Evolutionary conservation across 2,888 invertebrate species (phyloP).

Genomic region (Sacculina carcini): DNA sequence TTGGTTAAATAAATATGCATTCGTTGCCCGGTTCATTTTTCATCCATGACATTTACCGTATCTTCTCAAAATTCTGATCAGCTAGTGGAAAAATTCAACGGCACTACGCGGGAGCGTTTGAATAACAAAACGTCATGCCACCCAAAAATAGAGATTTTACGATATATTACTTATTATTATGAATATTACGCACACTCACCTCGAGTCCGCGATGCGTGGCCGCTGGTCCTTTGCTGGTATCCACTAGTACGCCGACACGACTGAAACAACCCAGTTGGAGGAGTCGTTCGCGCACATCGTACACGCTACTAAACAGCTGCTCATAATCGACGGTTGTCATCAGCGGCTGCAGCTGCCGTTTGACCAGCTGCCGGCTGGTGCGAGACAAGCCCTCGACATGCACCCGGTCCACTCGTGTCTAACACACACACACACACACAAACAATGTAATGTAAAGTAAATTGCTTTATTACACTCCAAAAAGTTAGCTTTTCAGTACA

Average conservation of each 20-base stretch:
- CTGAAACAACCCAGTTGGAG: conserved; percentile 69
- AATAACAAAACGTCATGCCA: background rate
- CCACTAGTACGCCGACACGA: conserved; percentile 56
- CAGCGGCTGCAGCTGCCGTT: conserved; percentile 46
- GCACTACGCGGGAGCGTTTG: no score
- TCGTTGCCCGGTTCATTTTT: no score
- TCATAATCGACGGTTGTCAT: conserved; percentile 63
- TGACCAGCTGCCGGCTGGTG: conserved; percentile 68
- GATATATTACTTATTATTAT: background rate
- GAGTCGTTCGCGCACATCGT: conserved; percentile 41
- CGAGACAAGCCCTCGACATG: conserved; percentile 56
- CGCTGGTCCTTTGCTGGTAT: conserved; percentile 50
- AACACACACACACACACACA: background rate
- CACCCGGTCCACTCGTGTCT: conserved; percentile 58
- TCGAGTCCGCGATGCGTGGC: conserved; percentile 11
- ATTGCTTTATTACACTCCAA: no score
- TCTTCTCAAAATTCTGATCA: no score
- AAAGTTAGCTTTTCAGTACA: no score
- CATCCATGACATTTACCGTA: no score
- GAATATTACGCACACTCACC: conserved; percentile 6
- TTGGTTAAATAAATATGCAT: no score
- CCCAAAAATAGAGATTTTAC: background rate
- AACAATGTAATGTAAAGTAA: background rate
- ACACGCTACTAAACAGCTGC: conserved; percentile 24
- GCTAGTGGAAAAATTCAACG: no score